Conservation (phyloP, 2,113 vertebrate genomes). For the Theristicus caerulescens region DNA sequence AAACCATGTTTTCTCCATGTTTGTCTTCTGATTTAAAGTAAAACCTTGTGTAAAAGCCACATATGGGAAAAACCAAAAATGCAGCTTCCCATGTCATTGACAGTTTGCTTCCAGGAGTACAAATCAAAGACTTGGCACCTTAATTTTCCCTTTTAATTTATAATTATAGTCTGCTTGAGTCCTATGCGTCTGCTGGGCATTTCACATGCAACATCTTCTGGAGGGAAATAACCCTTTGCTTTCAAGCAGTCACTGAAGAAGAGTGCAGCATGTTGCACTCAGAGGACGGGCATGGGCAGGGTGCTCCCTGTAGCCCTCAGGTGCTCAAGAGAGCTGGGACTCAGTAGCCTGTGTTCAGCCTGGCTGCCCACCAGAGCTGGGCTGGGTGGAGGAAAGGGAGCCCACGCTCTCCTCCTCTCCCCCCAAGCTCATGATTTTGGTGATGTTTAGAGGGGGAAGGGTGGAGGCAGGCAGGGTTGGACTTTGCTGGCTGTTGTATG, state of each 20-base stretch:
- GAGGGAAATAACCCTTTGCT: neutral
- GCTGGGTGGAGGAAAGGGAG: neutral
- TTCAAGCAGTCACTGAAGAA: neutral
- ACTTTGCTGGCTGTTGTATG: neutral
- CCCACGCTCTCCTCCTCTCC: neutral
- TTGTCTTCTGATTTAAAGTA: neutral
- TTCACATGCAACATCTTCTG: neutral
- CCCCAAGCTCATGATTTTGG: neutral
- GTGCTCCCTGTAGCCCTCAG: fast-evolving
- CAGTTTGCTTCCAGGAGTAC: neutral
- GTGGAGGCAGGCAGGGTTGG: neutral
- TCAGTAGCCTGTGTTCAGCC: neutral
- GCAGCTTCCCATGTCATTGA: neutral
- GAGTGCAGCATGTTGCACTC: neutral
- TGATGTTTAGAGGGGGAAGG: neutral
- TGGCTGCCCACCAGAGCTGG: neutral
- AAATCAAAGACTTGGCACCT: neutral
- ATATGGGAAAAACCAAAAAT: neutral
- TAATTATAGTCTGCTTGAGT: neutral
- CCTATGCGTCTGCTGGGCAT: neutral
- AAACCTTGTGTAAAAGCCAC: neutral
- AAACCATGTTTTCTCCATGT: neutral
- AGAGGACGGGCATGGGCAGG: neutral
- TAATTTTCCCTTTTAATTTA: slow-evolving; percentile 9
- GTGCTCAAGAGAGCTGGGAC: neutral